Conservation (phyloP, 2,888 invertebrate genomes). For the Onthophagus sagittarius region DNA sequence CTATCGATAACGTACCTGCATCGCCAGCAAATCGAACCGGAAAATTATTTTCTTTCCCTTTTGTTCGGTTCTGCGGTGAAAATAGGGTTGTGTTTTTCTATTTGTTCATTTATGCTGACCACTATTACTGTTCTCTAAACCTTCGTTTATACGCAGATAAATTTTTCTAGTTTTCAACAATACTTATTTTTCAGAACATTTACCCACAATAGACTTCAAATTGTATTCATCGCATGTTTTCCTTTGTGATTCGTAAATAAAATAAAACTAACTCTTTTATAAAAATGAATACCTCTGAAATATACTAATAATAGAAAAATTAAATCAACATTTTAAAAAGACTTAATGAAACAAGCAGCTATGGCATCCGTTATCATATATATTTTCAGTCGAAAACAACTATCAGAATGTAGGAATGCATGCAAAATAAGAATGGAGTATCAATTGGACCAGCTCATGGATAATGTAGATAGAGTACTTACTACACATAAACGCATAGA, state of each 20-base stretch:
- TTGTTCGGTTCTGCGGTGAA: background rate
- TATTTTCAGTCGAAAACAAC: no score
- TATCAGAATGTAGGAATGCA: no score
- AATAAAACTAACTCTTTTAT: no score
- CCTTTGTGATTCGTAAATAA: background rate
- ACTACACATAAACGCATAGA: no score
- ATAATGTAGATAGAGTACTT: no score
- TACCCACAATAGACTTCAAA: background rate
- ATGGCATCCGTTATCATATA: no score
- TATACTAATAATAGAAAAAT: no score
- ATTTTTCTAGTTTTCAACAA: background rate
- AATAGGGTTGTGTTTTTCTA: background rate
- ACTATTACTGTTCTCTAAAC: background rate
- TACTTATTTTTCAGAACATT: background rate
- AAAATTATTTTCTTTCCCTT: conserved; percentile 11
- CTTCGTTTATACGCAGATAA: background rate
- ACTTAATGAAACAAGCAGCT: no score
- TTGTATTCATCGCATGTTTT: background rate
- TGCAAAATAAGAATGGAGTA: no score
- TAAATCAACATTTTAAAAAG: no score
- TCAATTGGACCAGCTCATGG: no score
- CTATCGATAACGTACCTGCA: conserved; percentile 19
- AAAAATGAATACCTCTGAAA: no score
- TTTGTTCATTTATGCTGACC: background rate
- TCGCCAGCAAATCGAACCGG: background rate